Evolutionary conservation across 2,888 invertebrate species (phyloP).

Genomic region (Epinotia nisella): DNA sequence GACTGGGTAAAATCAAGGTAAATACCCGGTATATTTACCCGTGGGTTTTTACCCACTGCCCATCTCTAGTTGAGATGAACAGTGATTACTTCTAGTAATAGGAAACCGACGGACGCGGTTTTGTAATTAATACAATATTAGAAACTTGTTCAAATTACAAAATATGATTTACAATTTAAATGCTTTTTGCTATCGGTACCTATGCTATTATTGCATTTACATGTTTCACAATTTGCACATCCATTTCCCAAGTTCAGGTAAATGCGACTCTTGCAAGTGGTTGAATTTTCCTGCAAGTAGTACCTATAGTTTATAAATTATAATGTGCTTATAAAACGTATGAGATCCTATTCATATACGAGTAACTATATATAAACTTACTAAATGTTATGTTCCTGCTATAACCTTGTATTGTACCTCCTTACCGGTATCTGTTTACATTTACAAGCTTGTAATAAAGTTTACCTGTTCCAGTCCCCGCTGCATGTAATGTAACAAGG

Average conservation of each 20-base stretch:
- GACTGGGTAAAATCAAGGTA: too few species aligned
- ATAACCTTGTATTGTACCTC: neutral
- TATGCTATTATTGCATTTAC: too few species aligned
- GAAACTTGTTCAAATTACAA: too few species aligned
- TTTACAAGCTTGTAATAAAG: slow-evolving; percentile 9
- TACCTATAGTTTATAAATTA: neutral
- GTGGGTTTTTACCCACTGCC: too few species aligned
- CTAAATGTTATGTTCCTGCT: neutral
- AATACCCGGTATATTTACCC: too few species aligned
- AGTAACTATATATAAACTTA: slow-evolving; percentile 1
- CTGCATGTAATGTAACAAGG: slow-evolving; percentile 18
- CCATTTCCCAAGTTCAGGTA: too few species aligned
- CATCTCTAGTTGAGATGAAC: too few species aligned
- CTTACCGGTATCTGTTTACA: neutral
- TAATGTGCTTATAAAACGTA: neutral
- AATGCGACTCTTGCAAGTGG: too few species aligned
- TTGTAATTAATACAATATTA: neutral
- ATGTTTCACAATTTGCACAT: too few species aligned
- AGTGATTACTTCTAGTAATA: neutral
- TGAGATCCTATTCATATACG: neutral
- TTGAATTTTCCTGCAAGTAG: neutral
- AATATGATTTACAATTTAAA: too few species aligned
- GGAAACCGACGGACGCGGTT: neutral
- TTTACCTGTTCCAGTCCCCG: slow-evolving; percentile 17
- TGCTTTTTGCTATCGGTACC: too few species aligned